Base-by-base conservation (phyloP, 2,797 vertebrate genomes). In the Etheostoma nigrum region DNA sequence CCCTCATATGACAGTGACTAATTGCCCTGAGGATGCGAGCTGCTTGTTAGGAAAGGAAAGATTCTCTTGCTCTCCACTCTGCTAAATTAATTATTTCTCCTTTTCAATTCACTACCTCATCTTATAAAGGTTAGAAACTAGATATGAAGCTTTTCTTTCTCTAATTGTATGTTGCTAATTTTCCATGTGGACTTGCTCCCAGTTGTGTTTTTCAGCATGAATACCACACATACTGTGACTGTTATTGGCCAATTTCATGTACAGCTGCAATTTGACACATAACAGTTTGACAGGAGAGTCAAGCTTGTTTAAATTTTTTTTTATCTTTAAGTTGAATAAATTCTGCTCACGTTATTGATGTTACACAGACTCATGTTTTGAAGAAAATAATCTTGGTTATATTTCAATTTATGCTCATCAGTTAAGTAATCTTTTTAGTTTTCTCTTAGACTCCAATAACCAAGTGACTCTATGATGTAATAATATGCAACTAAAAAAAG, bases 1-100 rank as follows among this genome's bases (percentile, higher is more conserved):
- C 94, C 95, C 95, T 94, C 94, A 89, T 93, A 94, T 96, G 94
- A 95, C 94, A 95, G 94, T 95, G 95, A 95, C 94, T 95, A 95
- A 96, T 96, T 96, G 94, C 93, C 92, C 89, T 85, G 93, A 96
- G 93, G 91, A 95, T 94, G 94, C 92, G 87, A 93, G 92, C 93
- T 92, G 94, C 95, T 95, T 95, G 94, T 95, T 95, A 95, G 94
- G 94, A 90, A 92, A 92, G 90, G 87, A 85, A 94, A 88, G 92
- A 92, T 93, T 92, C 93, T 92, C 90, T 89, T 89, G 85, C 87
- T 93, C 91, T 60, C 85, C 93, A 93, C 88, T 81, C 57, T 74
- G 92, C 92, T 92, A 95, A 95, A 95, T 95, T 95, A 95, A 95
- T 95, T 95, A 95, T 94, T 93, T 93, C 86, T 91, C 84, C 88